Evolutionary conservation across 2,113 vertebrate species (phyloP).

Genomic region (Silurus glanis): DNA sequence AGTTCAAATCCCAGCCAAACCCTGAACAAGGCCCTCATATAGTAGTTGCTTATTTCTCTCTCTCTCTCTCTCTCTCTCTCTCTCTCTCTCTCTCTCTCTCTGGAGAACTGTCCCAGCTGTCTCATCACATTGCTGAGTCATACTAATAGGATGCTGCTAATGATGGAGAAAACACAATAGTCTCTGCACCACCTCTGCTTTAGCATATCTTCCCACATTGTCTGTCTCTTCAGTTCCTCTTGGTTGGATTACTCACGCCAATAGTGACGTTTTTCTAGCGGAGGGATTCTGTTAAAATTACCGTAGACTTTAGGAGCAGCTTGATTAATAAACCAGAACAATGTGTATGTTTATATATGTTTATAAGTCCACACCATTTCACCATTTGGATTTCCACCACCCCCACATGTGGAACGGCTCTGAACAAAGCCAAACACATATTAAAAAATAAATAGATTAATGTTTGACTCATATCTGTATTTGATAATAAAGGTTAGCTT

Average conservation of each 20-base stretch:
- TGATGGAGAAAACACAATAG: neutral
- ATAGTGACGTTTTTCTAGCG: neutral
- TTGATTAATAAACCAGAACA: neutral
- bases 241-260: neutral
- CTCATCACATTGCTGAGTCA: neutral
- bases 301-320: neutral
- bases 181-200: neutral
- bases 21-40: too few species aligned
- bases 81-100: neutral
- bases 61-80: neutral
- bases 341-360: too few species aligned
- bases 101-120: constrained; percentile 2
- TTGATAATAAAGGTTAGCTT: too few species aligned
- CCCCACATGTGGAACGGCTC: too few species aligned
- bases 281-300: neutral
- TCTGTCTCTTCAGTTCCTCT: neutral
- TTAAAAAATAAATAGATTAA: too few species aligned
- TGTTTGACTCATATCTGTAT: too few species aligned
- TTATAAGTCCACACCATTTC: too few species aligned
- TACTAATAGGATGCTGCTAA: neutral
- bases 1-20: too few species aligned
- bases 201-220: neutral
- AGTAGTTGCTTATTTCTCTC: neutral
- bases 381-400: too few species aligned
- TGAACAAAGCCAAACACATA: too few species aligned